A percentile compares a stretch with the other conserved stretches of the same genome.
Evolutionary conservation across 2,888 invertebrate genomes (phyloP).

Genomic region (Stenoptilia bipunctidactyla): DNA sequence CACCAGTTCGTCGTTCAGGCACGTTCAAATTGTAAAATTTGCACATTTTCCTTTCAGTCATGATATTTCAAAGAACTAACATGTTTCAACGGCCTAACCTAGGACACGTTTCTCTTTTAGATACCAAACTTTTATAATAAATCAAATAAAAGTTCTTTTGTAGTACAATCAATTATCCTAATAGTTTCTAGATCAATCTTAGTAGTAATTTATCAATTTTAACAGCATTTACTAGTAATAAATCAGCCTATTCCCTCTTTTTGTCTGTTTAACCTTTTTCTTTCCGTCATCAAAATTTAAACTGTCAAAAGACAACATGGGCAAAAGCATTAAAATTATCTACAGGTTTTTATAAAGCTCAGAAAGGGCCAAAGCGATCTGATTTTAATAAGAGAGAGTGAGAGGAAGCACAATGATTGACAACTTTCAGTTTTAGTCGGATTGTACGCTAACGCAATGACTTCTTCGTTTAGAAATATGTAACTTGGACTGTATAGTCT

Average conservation of each 20-base stretch:
- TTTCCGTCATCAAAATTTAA: constrained; percentile 69
- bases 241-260: constrained; percentile 61
- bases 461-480: no score
- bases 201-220: constrained; percentile 3
- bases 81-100: constrained; percentile 70
- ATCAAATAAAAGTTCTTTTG: constrained; percentile 27
- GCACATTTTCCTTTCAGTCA: constrained; percentile 71
- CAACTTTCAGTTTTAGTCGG: not conserved
- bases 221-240: constrained; percentile 7
- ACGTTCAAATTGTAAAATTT: constrained; percentile 70
- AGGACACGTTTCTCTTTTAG: constrained; percentile 58
- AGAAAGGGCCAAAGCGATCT: no score
- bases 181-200: not conserved
- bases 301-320: constrained; percentile 63
- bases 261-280: constrained; percentile 66
- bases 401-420: no score
- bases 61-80: constrained; percentile 63
- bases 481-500: no score
- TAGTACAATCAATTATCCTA: constrained; percentile 27
- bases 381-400: no score
- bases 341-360: no score
- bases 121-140: constrained; percentile 35
- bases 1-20: constrained; percentile 62
- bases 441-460: not conserved
- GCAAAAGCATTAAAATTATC: constrained; percentile 9